Conservation (phyloP, 2,797 vertebrate species). For the Cossypha heuglini region DNA sequence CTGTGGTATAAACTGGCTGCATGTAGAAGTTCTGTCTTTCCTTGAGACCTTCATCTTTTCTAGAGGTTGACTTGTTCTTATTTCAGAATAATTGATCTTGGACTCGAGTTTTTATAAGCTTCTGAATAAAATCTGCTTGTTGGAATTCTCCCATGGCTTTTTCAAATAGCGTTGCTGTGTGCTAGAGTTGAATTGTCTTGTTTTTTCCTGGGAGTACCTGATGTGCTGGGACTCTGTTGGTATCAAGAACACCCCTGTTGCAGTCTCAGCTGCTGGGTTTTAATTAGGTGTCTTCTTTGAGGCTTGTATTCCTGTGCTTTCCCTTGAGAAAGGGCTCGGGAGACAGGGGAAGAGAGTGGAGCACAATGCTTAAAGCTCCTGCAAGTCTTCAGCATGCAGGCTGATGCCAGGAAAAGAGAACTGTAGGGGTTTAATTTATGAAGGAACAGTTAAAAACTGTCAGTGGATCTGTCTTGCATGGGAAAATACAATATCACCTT, state of each 20-base stretch:
- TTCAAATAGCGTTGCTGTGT: background rate
- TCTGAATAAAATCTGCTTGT: background rate
- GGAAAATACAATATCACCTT: background rate
- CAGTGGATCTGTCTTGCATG: background rate
- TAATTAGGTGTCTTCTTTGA: background rate
- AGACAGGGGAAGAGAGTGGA: background rate
- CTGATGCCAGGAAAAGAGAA: background rate
- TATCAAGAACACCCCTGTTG: background rate
- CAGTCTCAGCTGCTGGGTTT: background rate
- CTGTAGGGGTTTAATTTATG: background rate
- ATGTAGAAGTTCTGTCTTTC: background rate
- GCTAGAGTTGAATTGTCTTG: background rate
- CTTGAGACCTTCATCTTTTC: background rate
- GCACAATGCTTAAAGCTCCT: background rate
- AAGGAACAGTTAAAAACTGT: background rate
- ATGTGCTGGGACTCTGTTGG: background rate
- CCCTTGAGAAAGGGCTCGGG: background rate
- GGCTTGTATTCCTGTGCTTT: background rate
- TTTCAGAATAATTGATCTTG: background rate
- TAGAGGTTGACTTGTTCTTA: background rate
- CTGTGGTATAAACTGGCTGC: background rate
- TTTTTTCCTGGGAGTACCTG: background rate
- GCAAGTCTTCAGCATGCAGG: background rate
- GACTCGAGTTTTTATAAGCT: background rate
- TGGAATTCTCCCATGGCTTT: background rate